phyloP scores from a whole-genome alignment of 2,797 vertebrate genomes.

The Toxotes lorentzi region DNA sequence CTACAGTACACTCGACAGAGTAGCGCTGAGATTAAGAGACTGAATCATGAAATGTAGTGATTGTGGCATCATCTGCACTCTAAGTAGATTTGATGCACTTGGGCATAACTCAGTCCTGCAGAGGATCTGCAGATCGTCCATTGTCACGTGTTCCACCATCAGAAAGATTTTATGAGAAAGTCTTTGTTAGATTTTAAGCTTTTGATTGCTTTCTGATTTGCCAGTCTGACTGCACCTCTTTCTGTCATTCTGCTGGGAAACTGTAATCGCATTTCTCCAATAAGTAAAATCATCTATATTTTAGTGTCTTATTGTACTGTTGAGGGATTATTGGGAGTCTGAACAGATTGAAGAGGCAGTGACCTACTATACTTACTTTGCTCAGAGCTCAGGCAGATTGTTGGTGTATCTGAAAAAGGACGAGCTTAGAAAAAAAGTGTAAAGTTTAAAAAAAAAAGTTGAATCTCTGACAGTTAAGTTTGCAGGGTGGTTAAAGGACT shows the following conservation, averaged over 20 bases:
- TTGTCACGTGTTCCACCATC: not conserved
- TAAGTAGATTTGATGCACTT: slow-evolving; percentile 53
- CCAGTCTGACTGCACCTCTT: not conserved
- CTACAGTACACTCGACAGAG: not conserved
- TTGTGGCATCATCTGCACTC: slow-evolving; percentile 32
- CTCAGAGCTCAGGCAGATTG: slow-evolving; percentile 17
- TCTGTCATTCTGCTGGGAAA: not conserved
- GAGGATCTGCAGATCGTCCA: slow-evolving; percentile 1
- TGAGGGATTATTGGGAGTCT: slow-evolving; percentile 34
- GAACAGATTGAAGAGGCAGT: slow-evolving; percentile 25
- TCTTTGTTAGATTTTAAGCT: slow-evolving; percentile 8
- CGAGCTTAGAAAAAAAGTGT: no score
- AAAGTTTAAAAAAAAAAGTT: no score
- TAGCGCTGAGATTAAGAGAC: slow-evolving; percentile 19
- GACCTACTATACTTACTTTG: slow-evolving; percentile 21
- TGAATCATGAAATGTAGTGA: not conserved
- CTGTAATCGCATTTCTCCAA: slow-evolving; percentile 6
- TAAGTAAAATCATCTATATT: slow-evolving; percentile 29
- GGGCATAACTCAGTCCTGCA: not conserved
- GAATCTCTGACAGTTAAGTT: not conserved
- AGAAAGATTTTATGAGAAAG: not conserved
- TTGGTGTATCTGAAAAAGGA: no score
- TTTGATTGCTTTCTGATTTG: slow-evolving; percentile 9
- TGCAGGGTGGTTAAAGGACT: not conserved
- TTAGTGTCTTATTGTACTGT: slow-evolving; percentile 13